These are phyloP conservation scores for Abramis brama DNA, from an alignment of 2,113 vertebrate species.

Conservation along the genomic window DNA sequence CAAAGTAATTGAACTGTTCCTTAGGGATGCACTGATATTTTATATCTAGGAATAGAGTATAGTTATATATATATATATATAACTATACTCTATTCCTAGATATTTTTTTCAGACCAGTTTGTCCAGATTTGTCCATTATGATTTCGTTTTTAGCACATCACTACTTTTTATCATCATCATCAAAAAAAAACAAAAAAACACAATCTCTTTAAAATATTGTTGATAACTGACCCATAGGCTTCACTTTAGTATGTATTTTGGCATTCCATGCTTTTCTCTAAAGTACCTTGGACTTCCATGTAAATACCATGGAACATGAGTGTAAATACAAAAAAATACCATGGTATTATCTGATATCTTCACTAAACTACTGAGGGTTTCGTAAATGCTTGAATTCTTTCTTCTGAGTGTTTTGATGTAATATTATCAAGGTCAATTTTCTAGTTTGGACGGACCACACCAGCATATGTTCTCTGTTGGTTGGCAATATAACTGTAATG, in stretches of 20 bases:
- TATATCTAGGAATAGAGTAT: too few relatives aligned
- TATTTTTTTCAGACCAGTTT: background rate
- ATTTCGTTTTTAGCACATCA: background rate
- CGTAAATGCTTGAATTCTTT: background rate
- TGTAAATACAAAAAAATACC: background rate
- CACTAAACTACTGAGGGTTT: background rate
- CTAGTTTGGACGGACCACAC: background rate
- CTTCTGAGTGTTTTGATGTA: background rate
- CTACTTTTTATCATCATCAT: too few relatives aligned
- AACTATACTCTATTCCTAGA: background rate
- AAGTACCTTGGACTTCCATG: background rate
- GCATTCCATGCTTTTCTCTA: background rate
- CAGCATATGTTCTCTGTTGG: conserved; percentile 1
- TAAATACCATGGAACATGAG: background rate
- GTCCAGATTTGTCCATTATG: background rate
- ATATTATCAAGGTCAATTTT: background rate
- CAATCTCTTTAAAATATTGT: background rate
- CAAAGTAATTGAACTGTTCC: too few relatives aligned
- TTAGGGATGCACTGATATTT: too few relatives aligned
- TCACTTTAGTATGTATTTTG: background rate
- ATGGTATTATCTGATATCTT: background rate
- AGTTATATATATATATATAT: background rate
- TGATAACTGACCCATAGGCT: background rate
- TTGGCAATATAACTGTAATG: background rate
- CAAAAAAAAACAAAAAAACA: too few relatives aligned